A percentile compares a stretch with the other conserved stretches of the same genome.
Evolutionary conservation across 2,797 vertebrate genomes (phyloP).

Genomic region (Lophius americanus): DNA sequence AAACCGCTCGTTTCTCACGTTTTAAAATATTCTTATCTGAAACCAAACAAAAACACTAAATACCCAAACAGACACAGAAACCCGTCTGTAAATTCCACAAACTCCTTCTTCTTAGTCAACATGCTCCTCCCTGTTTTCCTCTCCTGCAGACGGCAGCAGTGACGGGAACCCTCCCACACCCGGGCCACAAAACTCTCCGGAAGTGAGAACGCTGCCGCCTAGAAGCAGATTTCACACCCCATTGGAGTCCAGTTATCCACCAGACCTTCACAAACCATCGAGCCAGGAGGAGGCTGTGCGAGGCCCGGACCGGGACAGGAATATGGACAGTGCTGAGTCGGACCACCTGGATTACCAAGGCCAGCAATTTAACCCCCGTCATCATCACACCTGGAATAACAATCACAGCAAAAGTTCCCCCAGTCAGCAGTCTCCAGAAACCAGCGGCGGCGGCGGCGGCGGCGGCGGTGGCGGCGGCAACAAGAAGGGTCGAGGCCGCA

Average conservation of each 20-base stretch:
- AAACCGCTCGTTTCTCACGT: no score
- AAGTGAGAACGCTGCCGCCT: slow-evolving; percentile 89
- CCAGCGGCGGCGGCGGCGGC: slow-evolving; percentile 66
- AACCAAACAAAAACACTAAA: no score
- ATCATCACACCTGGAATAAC: slow-evolving; percentile 89
- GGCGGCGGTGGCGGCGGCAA: slow-evolving; percentile 59
- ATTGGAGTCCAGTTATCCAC: slow-evolving; percentile 95
- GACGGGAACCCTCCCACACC: slow-evolving; percentile 94
- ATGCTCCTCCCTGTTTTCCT: slow-evolving; percentile 36
- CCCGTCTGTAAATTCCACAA: not conserved
- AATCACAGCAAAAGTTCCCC: slow-evolving; percentile 85
- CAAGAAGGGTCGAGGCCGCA: slow-evolving; percentile 80
- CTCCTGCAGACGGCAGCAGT: slow-evolving; percentile 93
- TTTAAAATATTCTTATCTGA: no score
- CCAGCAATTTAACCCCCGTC: slow-evolving; percentile 77
- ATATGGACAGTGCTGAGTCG: slow-evolving; percentile 72
- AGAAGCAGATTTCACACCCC: slow-evolving; percentile 90
- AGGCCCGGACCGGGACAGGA: slow-evolving; percentile 74
- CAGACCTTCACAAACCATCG: slow-evolving; percentile 96
- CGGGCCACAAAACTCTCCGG: slow-evolving; percentile 96
- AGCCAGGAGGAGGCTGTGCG: slow-evolving; percentile 90
- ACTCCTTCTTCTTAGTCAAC: slow-evolving; percentile 5
- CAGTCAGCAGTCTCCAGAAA: slow-evolving; percentile 85
- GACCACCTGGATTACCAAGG: slow-evolving; percentile 85
- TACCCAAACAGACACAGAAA: no score